These are phyloP conservation scores for Tubulanus polymorphus DNA, from an alignment of 2,888 invertebrate species.

Conservation along the genomic window DNA sequence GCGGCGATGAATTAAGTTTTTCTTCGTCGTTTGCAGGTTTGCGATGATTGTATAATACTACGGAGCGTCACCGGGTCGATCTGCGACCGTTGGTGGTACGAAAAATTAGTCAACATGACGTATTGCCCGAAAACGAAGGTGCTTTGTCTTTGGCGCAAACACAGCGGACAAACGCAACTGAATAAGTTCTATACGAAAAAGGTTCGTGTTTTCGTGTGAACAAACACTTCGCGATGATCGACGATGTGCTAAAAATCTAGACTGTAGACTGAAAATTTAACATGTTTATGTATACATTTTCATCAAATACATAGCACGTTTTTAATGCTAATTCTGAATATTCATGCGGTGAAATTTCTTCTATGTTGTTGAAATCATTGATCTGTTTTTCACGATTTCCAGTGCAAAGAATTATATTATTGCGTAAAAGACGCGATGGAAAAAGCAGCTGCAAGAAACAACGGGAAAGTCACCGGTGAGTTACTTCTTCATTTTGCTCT, in stretches of 20 bases:
- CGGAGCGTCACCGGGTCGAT: slow-evolving; percentile 58
- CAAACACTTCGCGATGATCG: no score
- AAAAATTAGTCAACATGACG: slow-evolving; percentile 97
- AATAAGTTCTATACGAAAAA: slow-evolving; percentile 99
- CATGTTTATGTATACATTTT: no score
- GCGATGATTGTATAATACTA: slow-evolving; percentile 77
- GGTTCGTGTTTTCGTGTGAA: no score
- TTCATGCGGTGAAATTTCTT: no score
- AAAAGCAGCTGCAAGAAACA: slow-evolving; percentile 67
- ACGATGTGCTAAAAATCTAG: no score
- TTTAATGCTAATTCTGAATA: no score
- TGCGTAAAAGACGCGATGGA: slow-evolving; percentile 99
- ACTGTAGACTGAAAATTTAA: no score
- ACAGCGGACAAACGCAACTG: slow-evolving; percentile 58
- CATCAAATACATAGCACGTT: no score
- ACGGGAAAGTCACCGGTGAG: slow-evolving; percentile 55
- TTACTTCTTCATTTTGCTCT: no score
- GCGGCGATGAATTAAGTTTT: no score
- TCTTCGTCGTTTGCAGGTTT: slow-evolving; percentile 66
- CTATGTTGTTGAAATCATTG: neutral
- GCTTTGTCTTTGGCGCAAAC: slow-evolving; percentile 93
- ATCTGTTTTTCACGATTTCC: slow-evolving; percentile 36
- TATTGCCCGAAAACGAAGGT: slow-evolving; percentile 98
- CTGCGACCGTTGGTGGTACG: slow-evolving; percentile 86
- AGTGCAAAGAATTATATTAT: slow-evolving; percentile 98